Base-by-base conservation (phyloP, 1,140 invertebrate species). In the Caenorhabditis tropicalis region DNA sequence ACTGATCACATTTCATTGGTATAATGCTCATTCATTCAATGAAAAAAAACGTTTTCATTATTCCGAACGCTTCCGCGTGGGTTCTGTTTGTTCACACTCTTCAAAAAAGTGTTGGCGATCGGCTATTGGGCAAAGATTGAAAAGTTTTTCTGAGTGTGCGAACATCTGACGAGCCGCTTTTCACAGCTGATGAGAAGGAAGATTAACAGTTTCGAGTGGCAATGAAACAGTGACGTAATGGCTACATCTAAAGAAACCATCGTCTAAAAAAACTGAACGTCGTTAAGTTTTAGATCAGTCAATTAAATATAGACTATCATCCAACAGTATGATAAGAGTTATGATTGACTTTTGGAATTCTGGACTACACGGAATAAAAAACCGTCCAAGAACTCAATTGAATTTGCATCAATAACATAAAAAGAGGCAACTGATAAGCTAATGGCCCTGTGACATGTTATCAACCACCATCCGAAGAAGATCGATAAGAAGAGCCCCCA, bases 81-180 rank as follows among this genome's bases (percentile, higher is more conserved):
- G 65, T 74, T 74, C n/a, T 74, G 43, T 74, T 74, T 74, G 65
- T 46, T 74, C 36, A 74, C 36, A 74, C 65, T 43, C 65, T 43
- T 43, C 65, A 74, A 74, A 74, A 70, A 74, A 74, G 33, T 43
- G 36, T 27, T 19, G 65, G n/a, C 65, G 19, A 74, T 58, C 24
- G 49, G 15, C 21, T 51, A 16, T 39, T 43, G 65, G n/a, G 19
- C 36, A 74, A 74, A 74, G 65, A 74, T 10, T n/a, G 43, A 39
- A 74, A 43, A 43, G 29, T n/a, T n/a, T n/a, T n/a, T n/a, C n/a
- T n/a, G 24, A 10, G n/a, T 24, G 65, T 7, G 36, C 9, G 21
- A 74, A 74, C 36, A 74, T 74, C 21, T 46, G 36, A 74, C 36
- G 36, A 43, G 58, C 2, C 24, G 29, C 29, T 74, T 24, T 74